A percentile compares a stretch with the other conserved stretches of the same genome.
Evolutionary conservation across 2,888 invertebrate genomes (phyloP).

Genomic region (Dorcus hopei): DNA sequence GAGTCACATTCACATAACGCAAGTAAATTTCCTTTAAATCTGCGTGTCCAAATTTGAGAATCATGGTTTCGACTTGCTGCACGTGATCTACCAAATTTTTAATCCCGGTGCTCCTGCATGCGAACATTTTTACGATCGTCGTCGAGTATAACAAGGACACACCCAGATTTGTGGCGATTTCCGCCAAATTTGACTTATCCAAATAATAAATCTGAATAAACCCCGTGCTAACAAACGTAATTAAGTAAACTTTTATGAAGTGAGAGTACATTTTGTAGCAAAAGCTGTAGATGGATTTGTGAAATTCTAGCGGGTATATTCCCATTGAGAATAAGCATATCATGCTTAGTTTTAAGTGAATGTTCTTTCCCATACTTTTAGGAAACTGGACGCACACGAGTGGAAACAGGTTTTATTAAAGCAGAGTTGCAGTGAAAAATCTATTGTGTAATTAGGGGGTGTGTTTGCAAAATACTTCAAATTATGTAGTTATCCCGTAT

Average conservation of each 20-base stretch:
- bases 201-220: constrained; percentile 20
- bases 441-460: too few relatives aligned
- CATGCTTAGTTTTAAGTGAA: too few relatives aligned
- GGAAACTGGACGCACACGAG: too few relatives aligned
- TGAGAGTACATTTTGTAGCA: constrained; percentile 8
- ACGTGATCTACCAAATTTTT: constrained; percentile 19
- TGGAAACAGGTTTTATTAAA: too few relatives aligned
- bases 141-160: constrained; percentile 24
- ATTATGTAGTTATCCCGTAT: too few relatives aligned
- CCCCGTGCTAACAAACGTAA: constrained; percentile 18
- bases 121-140: constrained; percentile 20
- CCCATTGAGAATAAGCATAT: too few relatives aligned
- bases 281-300: too few relatives aligned
- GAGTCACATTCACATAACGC: constrained; percentile 17
- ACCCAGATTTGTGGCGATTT: constrained; percentile 19
- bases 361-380: too few relatives aligned
- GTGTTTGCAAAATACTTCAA: too few relatives aligned
- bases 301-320: too few relatives aligned
- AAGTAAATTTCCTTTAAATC: constrained; percentile 21
- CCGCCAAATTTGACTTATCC: constrained; percentile 15
- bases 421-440: too few relatives aligned
- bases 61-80: constrained; percentile 14
- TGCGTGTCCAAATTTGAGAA: constrained; percentile 15
- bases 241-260: constrained; percentile 20
- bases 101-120: constrained; percentile 13